These are phyloP conservation scores for Seladonia tumulorum DNA, from an alignment of 2,888 invertebrate genomes.

Conservation along the genomic window DNA sequence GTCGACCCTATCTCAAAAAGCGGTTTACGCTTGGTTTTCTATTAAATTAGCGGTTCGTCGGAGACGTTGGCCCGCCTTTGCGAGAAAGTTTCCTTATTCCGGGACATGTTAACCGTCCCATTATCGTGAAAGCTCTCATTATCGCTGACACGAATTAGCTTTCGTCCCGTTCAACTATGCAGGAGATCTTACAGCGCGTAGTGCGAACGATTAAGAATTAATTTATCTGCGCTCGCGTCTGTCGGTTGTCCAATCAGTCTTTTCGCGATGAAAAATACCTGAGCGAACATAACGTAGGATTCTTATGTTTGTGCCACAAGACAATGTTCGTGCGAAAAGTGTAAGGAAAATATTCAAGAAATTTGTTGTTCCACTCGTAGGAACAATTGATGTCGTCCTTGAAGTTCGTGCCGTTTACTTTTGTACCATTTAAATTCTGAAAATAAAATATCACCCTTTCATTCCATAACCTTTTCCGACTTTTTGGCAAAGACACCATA, in stretches of 20 bases:
- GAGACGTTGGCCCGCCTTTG: not conserved
- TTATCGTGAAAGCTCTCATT: constrained; percentile 57
- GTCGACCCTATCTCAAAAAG: constrained; percentile 31
- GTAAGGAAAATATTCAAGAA: not conserved
- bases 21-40: constrained; percentile 23
- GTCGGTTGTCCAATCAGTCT: constrained; percentile 31
- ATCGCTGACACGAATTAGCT: constrained; percentile 64
- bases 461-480: too few relatives aligned
- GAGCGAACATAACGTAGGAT: too few relatives aligned
- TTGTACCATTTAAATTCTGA: too few relatives aligned
- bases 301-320: not conserved
- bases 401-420: too few relatives aligned
- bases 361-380: not conserved
- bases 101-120: constrained; percentile 36
- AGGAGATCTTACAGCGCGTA: constrained; percentile 31
- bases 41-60: constrained; percentile 23
- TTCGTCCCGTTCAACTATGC: constrained; percentile 59
- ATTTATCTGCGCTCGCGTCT: constrained; percentile 52
- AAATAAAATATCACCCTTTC: too few relatives aligned
- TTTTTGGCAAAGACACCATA: too few relatives aligned
- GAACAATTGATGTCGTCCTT: too few relatives aligned
- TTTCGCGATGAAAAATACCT: not conserved
- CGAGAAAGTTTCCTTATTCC: constrained; percentile 40
- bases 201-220: constrained; percentile 56
- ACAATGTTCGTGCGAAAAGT: not conserved